Evolutionary conservation across 2,888 invertebrate species (phyloP).

Genomic region (Sarcophaga rosellei): DNA sequence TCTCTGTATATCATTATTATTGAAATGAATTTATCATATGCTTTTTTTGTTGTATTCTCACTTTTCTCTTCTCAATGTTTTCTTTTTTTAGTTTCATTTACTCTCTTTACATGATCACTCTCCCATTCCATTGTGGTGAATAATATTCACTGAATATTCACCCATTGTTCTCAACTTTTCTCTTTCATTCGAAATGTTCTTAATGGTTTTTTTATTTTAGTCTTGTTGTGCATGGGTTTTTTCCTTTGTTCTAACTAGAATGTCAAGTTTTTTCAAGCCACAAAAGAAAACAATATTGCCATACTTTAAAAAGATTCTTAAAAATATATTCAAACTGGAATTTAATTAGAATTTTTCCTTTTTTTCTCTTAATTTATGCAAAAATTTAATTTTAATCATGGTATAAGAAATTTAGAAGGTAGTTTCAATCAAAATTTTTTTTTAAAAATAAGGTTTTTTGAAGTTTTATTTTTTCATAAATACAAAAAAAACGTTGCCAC

Average conservation of each 20-base stretch:
- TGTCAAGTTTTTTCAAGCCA: slow-evolving; percentile 29
- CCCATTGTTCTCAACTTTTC: not conserved
- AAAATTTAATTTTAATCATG: not conserved
- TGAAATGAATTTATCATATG: not conserved
- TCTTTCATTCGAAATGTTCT: slow-evolving; percentile 35
- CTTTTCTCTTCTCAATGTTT: slow-evolving; percentile 1
- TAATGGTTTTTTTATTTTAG: slow-evolving; percentile 2
- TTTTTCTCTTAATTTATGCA: not conserved
- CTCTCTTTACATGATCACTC: slow-evolving; percentile 42
- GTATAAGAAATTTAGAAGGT: too few relatives aligned
- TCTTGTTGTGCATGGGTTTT: slow-evolving; percentile 13
- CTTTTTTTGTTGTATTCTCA: slow-evolving; percentile 1
- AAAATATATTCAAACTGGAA: not conserved
- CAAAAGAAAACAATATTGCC: slow-evolving; percentile 31
- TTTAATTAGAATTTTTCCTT: not conserved
- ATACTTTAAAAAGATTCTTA: slow-evolving; percentile 2
- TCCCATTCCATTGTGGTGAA: not conserved
- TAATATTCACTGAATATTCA: not conserved
- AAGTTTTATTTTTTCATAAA: too few relatives aligned
- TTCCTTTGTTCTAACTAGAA: slow-evolving; percentile 65
- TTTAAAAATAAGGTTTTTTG: too few relatives aligned
- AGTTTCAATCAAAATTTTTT: too few relatives aligned
- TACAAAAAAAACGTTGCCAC: too few relatives aligned
- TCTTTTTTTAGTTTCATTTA: not conserved
- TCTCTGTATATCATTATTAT: slow-evolving; percentile 12